Conservation (phyloP, 2,797 vertebrate species). For the Luscinia luscinia region DNA sequence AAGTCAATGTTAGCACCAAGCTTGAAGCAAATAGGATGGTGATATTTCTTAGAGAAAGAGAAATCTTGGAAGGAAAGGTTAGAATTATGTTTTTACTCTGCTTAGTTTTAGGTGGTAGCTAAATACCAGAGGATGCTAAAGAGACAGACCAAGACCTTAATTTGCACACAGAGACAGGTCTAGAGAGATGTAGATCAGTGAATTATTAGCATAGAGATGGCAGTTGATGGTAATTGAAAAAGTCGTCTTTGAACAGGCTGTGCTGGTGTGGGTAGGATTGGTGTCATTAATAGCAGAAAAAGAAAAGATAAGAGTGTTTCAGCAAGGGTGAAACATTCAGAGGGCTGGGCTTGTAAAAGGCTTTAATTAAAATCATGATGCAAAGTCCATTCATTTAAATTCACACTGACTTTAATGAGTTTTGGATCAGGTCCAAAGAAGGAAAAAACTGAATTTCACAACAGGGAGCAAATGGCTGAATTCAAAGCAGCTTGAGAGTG, state of each 20-base stretch:
- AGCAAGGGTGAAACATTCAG: conserved; percentile 34
- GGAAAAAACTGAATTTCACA: background rate
- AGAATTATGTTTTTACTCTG: background rate
- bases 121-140: background rate
- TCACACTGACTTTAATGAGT: background rate
- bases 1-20: background rate
- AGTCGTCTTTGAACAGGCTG: background rate
- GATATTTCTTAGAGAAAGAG: background rate
- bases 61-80: background rate
- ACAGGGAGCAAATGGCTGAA: conserved; percentile 7
- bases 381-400: conserved; percentile 45
- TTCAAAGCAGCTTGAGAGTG: background rate
- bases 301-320: conserved; percentile 21
- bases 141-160: background rate
- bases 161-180: background rate
- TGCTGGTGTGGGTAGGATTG: background rate
- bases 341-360: conserved; percentile 6
- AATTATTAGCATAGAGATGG: conserved; percentile 37
- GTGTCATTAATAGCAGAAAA: background rate
- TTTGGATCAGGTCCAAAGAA: conserved; percentile 32
- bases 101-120: background rate
- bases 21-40: background rate
- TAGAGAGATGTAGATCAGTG: conserved; percentile 16
- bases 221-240: conserved; percentile 44
- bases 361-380: conserved; percentile 42